Evolutionary conservation across 2,888 invertebrate genomes (phyloP), one percentile per base, ranked within the genome.

Genomic region (Plagiodera versicolora): DNA sequence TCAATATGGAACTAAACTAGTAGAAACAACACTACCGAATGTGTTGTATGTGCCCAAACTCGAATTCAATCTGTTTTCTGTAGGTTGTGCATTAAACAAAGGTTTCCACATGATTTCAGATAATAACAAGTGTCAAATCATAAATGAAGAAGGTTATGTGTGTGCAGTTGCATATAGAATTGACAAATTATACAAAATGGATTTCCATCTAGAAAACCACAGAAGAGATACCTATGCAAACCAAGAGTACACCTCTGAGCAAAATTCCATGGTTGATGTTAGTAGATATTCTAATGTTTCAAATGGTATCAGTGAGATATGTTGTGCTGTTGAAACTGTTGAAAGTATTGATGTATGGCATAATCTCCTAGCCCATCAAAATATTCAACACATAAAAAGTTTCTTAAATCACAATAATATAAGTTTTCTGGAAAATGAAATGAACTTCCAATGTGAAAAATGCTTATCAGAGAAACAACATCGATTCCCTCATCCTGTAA

Each of bases 401-500:
- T 8, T 61, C n/a, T 45, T 63, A 39, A 61, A 30, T 20, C 56
- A 39, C 49, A 56, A 48, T 55, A 45, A 63, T n/a, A 56, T 61
- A 24, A 18, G 52, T 16, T 63, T 32, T 44, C 44, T 46, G 20
- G 51, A 62, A 24, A 39, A 51, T 17, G 35, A 18, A 10, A 44
- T 48, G 14, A 48, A 16, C 56, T 16, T 53, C 4, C 28, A 4
- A 11, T 61, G 58, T 58, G 44, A 64, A 57, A 30, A 48, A 24
- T 70, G 72, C 51, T 63, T 60, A 64, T 70, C 75, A 45, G 74
- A 69, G 0, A 75, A 74, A 58, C 71, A 74, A 44, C 28, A 61
- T 17, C 63, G 71, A 18, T 61, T 73, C 9, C 70, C 71, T 5
- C 76, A 74, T 56, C 19, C 55, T 32, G 59, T 66, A 32, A 55